Base-by-base conservation (phyloP, 2,888 invertebrate genomes). In the Drosophila yooni region DNA sequence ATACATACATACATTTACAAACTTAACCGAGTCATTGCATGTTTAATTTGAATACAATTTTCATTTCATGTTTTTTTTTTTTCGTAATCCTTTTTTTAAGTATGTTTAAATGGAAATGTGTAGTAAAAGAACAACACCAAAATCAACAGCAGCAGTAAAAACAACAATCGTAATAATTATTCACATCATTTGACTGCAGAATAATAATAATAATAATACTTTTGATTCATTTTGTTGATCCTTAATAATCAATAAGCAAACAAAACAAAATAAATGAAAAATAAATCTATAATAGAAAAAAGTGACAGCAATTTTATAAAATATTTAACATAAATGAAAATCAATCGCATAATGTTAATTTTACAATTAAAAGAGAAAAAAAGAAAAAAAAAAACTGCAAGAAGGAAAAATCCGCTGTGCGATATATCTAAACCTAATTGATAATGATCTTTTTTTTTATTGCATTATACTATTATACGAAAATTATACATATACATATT, bases 381-480 rank as follows among this genome's bases (percentile, higher is more conserved):
- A 2, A 40, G 21, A 57, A 69, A 54, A 69, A 66, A 64, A 34
- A 67, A 48, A 46, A 58, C 18, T 27, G 59, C 54, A 73, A 70
- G 53, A 74, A 73, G 56, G 57, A 59, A 61, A 71, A 40, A 11
- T 57, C 63, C 66, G 53, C 62, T 62, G 70, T 80, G 76, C 76
- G 70, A 62, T 74, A 63, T 70, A 81, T 71, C 58, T 77, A 70
- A 64, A 81, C 36, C 50, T 70, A 56, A 70, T 38, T 70, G 54
- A 70, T 59, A 58, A 64, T 60, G 52, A 59, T 57, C 43, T 58
- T 64, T 78, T 76, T 75, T 77, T 77, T 76, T 76, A 54, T 70
- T 66, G 61, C 77, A 89, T 81, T 72, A 84, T 67, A 84, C 25
- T 38, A 56, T 56, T 61, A 85, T 69, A 88, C 70, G 15, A 13